phyloP scores from a whole-genome alignment of 2,797 vertebrate genomes.

The Labroides dimidiatus region DNA sequence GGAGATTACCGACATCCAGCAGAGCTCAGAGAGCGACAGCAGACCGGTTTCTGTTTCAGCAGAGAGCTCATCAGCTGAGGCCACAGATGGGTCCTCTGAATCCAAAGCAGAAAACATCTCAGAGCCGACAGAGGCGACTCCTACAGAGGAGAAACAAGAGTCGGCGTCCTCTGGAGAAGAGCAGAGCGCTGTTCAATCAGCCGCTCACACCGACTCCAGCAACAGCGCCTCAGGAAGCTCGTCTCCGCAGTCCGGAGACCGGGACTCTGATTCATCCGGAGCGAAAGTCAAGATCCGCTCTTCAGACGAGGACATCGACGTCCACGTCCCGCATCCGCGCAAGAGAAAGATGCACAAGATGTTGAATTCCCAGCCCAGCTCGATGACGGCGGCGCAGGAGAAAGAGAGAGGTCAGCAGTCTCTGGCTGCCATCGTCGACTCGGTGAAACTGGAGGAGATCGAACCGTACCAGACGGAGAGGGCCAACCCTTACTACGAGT shows the following conservation, averaged over 20 bases:
- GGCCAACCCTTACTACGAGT: conserved; percentile 98
- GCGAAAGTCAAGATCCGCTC: conserved; percentile 87
- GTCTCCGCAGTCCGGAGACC: conserved; percentile 83
- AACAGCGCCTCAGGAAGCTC: conserved; percentile 81
- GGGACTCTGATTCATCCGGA: conserved; percentile 87
- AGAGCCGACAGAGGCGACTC: conserved; percentile 75
- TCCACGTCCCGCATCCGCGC: conserved; percentile 92
- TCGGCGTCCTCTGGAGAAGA: conserved; percentile 62
- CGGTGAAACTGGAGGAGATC: conserved; percentile 97
- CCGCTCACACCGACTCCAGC: conserved; percentile 83
- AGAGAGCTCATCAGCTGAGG: conserved; percentile 46
- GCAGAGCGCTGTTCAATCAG: conserved; percentile 55
- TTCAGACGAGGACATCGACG: conserved; percentile 90
- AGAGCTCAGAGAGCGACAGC: conserved; percentile 45
- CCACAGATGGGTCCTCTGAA: conserved; percentile 48
- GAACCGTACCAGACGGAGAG: conserved; percentile 97
- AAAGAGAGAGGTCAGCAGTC: conserved; percentile 95
- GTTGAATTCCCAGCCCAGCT: conserved; percentile 83
- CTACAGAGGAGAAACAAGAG: conserved; percentile 85
- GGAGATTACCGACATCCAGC: conserved; percentile 48
- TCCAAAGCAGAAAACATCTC: conserved; percentile 48
- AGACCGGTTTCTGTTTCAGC: neutral
- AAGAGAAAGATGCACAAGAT: conserved; percentile 94
- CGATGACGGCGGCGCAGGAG: conserved; percentile 86
- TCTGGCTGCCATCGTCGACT: conserved; percentile 94